Evolutionary conservation across 2,113 vertebrate genomes (phyloP).

Genomic region (Acrocephalus arundinaceus): DNA sequence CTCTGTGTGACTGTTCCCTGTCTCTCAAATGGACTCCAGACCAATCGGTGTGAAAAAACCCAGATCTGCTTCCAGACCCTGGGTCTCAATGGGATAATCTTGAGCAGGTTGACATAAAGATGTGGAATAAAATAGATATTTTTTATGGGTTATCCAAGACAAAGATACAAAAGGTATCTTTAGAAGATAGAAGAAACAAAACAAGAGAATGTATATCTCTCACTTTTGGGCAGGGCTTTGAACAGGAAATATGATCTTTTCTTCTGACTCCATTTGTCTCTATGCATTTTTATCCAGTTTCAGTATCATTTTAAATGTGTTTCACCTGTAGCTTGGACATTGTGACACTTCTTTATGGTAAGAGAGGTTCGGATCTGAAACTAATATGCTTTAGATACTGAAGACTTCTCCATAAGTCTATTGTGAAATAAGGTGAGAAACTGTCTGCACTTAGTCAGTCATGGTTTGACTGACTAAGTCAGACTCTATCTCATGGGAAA

Average conservation of each 20-base stretch:
- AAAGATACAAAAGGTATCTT: background rate
- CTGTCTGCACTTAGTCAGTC: background rate
- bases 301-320: background rate
- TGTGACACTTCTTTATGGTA: background rate
- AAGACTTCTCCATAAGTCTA: background rate
- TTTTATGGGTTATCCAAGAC: background rate
- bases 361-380: background rate
- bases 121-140: background rate
- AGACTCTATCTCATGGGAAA: background rate
- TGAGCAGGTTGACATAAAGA: background rate
- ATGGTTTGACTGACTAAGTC: background rate
- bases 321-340: background rate
- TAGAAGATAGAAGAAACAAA: background rate
- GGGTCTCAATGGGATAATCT: background rate
- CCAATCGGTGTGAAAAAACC: accelerated
- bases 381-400: background rate
- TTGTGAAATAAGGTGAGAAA: background rate
- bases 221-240: background rate
- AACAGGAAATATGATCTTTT: background rate
- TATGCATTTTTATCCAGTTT: background rate
- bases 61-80: background rate
- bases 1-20: background rate
- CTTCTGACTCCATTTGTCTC: background rate
- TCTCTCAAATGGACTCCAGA: accelerated
- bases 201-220: background rate